A percentile compares a stretch with the other conserved stretches of the same genome.
Conservation (phyloP, 2,888 invertebrate genomes). For the Melinopterus prodromus region DNA sequence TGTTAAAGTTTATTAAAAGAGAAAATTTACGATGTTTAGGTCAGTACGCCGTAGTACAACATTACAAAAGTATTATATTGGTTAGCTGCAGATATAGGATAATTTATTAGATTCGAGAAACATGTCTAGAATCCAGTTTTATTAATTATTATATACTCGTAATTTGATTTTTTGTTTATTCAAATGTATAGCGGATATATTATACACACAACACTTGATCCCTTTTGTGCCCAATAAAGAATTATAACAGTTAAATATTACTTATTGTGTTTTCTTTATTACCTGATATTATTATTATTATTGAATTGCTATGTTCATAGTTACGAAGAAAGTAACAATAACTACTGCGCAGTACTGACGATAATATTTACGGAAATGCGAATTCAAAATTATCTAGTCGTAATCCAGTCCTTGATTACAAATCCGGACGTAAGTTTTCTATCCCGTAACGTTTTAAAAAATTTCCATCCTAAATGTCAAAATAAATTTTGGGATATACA, state of each 20-base stretch:
- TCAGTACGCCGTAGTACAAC: background rate
- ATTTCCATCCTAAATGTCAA: too few relatives aligned
- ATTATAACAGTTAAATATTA: slow-evolving; percentile 13
- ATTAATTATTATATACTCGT: background rate
- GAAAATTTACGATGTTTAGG: background rate
- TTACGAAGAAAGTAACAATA: too few relatives aligned
- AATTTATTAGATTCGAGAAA: background rate
- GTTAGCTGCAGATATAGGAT: background rate
- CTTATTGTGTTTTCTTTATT: background rate
- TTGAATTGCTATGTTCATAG: background rate
- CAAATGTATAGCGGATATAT: background rate
- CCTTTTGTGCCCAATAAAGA: background rate
- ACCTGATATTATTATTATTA: too few relatives aligned
- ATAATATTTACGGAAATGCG: too few relatives aligned
- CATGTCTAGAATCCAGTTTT: background rate
- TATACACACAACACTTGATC: background rate
- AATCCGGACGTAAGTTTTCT: too few relatives aligned
- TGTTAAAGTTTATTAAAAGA: background rate
- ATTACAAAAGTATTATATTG: background rate
- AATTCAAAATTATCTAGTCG: too few relatives aligned
- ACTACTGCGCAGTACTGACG: too few relatives aligned
- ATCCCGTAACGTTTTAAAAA: too few relatives aligned
- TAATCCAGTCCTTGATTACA: too few relatives aligned
- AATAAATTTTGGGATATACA: too few relatives aligned
- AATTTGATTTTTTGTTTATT: background rate